phyloP scores from a whole-genome alignment of 2,888 invertebrate genomes.

The Epinotia brunnichana region DNA sequence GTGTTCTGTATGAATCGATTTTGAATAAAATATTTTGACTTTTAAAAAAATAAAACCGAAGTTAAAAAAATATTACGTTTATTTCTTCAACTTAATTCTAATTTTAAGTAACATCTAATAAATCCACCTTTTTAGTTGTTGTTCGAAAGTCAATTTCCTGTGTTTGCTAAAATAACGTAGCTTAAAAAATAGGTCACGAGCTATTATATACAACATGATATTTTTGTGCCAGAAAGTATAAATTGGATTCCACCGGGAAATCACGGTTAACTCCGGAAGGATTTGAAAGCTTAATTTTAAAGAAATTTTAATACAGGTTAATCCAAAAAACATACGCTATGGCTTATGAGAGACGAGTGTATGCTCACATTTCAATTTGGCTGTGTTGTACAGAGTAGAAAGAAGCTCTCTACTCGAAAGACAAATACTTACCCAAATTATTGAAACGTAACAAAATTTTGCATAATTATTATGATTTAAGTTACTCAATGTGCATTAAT shows the following conservation, averaged over 20 bases:
- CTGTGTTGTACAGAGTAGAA: background rate
- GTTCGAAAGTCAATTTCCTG: slow-evolving; percentile 4
- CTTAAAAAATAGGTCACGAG: slow-evolving; percentile 17
- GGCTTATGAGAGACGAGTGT: background rate
- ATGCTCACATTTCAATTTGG: background rate
- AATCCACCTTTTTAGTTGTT: background rate
- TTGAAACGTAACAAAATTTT: no score
- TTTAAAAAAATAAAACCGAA: no score
- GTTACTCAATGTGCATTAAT: no score
- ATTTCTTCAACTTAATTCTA: no score
- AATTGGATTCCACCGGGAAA: slow-evolving; percentile 38
- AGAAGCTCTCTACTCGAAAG: no score
- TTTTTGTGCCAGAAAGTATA: slow-evolving; percentile 28
- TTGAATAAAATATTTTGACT: no score
- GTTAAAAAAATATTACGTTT: no score
- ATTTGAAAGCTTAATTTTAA: slow-evolving; percentile 36
- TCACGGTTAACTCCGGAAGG: slow-evolving; percentile 26
- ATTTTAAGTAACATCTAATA: no score
- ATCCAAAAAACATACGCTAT: slow-evolving; percentile 5
- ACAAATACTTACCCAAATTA: no score
- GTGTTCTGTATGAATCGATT: no score
- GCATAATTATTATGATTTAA: no score
- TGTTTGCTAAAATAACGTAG: background rate
- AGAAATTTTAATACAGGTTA: slow-evolving; percentile 28
- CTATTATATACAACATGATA: slow-evolving; percentile 18